These are phyloP conservation scores for Eufriesea mexicana DNA, from an alignment of 1,140 invertebrate species.

Conservation along the genomic window DNA sequence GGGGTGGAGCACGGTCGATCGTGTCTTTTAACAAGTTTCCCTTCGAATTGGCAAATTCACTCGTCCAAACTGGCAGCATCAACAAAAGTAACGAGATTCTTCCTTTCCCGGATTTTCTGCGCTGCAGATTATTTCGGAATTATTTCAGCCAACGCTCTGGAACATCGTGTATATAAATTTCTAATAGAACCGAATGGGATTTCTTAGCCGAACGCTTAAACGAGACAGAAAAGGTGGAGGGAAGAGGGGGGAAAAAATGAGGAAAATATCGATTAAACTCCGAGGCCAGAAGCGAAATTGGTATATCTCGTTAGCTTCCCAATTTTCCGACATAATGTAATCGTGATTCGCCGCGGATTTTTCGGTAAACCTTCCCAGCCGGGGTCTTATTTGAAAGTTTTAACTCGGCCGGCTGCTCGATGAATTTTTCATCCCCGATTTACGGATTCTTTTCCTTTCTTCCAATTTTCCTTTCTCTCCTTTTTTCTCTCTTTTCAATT, in stretches of 20 bases:
- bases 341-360: neutral
- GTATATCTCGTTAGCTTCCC: neutral
- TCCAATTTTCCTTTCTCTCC: neutral
- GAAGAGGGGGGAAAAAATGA: neutral
- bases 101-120: too few relatives aligned
- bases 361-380: neutral
- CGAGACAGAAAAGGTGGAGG: too few relatives aligned
- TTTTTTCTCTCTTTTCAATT: constrained; percentile 7
- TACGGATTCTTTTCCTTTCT: neutral
- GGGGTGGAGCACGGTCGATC: too few relatives aligned
- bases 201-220: too few relatives aligned
- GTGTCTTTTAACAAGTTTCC: too few relatives aligned
- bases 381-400: constrained; percentile 28
- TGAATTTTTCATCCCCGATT: constrained; percentile 28
- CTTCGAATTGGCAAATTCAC: too few relatives aligned
- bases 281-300: neutral
- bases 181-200: too few relatives aligned
- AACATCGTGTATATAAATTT: too few relatives aligned
- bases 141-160: too few relatives aligned
- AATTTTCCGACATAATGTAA: neutral
- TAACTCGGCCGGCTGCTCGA: neutral
- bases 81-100: too few relatives aligned
- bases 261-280: neutral
- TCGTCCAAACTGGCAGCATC: too few relatives aligned
- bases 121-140: too few relatives aligned